Evolutionary conservation across 2,888 invertebrate genomes (phyloP).

Genomic region (Machimus rusticus): DNA sequence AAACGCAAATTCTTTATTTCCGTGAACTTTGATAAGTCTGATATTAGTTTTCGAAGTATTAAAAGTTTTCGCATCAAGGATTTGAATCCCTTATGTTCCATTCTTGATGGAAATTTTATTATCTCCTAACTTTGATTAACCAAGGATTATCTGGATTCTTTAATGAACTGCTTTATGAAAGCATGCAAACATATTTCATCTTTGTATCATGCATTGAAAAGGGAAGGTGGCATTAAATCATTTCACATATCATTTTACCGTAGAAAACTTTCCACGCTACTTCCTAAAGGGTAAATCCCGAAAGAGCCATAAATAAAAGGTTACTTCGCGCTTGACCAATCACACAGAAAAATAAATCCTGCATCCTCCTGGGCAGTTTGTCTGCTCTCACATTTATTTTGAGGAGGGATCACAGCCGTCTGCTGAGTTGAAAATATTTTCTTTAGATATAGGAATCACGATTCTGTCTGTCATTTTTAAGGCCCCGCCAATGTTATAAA

Average conservation of each 20-base stretch:
- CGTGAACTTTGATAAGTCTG: neutral
- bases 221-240: neutral
- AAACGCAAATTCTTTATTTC: neutral
- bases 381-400: conserved; percentile 22
- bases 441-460: neutral
- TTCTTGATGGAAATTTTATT: neutral
- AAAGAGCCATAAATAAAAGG: conserved; percentile 25
- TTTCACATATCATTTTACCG: conserved; percentile 6
- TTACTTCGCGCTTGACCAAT: conserved; percentile 21
- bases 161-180: neutral
- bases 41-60: neutral
- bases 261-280: neutral
- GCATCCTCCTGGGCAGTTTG: neutral
- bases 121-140: neutral
- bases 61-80: neutral
- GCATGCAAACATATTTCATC: neutral
- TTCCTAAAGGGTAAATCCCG: conserved; percentile 17
- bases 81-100: neutral
- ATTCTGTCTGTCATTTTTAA: conserved; percentile 9
- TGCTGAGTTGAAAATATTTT: neutral
- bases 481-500: neutral
- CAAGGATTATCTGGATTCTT: neutral
- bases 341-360: conserved; percentile 11
- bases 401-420: conserved; percentile 1
- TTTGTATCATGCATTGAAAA: neutral